Evolutionary conservation across 2,888 invertebrate genomes (phyloP).

Genomic region (Xestobium rufovillosum): DNA sequence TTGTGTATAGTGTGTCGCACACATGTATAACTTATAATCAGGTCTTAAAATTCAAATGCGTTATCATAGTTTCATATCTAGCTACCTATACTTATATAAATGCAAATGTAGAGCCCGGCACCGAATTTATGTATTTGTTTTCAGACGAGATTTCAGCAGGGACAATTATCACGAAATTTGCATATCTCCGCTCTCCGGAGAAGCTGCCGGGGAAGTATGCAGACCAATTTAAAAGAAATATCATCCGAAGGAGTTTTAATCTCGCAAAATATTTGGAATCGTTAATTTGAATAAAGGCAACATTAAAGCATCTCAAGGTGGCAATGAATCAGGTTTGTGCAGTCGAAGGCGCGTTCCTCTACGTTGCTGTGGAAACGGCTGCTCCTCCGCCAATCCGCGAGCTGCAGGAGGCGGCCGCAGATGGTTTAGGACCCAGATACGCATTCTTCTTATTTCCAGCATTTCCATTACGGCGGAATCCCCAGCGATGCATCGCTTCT

Average conservation of each 20-base stretch:
- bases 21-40: no score
- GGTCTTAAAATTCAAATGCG: no score
- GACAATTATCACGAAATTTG: no score
- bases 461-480: constrained; percentile 40
- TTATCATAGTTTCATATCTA: no score
- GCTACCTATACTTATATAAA: no score
- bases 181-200: no score
- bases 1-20: no score
- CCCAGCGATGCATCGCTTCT: constrained; percentile 40
- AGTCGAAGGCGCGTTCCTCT: constrained; percentile 40
- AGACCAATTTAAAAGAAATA: constrained; percentile 39
- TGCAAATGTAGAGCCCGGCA: no score
- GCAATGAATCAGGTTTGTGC: constrained; percentile 42
- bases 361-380: constrained; percentile 42
- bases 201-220: constrained; percentile 25
- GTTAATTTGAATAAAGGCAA: constrained; percentile 46
- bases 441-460: constrained; percentile 37
- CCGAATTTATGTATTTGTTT: no score
- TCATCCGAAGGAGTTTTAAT: constrained; percentile 38
- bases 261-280: constrained; percentile 40
- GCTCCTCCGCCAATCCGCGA: constrained; percentile 40
- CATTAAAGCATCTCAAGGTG: constrained; percentile 46
- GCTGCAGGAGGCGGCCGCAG: constrained; percentile 39
- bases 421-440: constrained; percentile 40
- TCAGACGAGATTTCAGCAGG: no score